phyloP scores from a whole-genome alignment of 2,888 invertebrate genomes.

The Conchocele bisecta region DNA sequence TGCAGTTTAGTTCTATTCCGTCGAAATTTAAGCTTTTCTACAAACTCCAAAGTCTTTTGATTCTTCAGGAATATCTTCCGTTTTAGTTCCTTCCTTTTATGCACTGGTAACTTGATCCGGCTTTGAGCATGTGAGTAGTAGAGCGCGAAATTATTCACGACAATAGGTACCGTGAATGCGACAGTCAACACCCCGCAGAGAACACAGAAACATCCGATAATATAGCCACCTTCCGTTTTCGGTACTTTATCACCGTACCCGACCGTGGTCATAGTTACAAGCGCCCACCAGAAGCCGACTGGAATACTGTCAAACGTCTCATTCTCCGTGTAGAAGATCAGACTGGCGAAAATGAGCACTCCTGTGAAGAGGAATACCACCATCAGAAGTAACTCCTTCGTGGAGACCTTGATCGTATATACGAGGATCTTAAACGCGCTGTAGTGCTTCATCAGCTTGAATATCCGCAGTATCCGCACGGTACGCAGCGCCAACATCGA shows the following conservation, averaged over 20 bases:
- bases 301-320: slow-evolving; percentile 81
- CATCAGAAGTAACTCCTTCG: slow-evolving; percentile 80
- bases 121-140: slow-evolving; percentile 82
- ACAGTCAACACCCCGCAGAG: slow-evolving; percentile 81
- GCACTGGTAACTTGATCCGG: slow-evolving; percentile 76
- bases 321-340: slow-evolving; percentile 80
- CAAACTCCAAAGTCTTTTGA: slow-evolving; percentile 72
- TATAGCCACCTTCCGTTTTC: slow-evolving; percentile 75
- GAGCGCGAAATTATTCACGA: slow-evolving; percentile 81
- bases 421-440: slow-evolving; percentile 81
- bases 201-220: slow-evolving; percentile 80
- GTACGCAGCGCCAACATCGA: slow-evolving; percentile 76
- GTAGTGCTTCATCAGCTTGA: slow-evolving; percentile 83
- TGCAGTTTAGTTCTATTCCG: slow-evolving; percentile 54
- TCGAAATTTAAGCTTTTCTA: slow-evolving; percentile 69
- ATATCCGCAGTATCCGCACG: slow-evolving; percentile 79
- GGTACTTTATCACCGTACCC: slow-evolving; percentile 82
- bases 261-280: slow-evolving; percentile 83
- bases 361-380: slow-evolving; percentile 81
- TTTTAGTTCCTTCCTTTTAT: slow-evolving; percentile 73
- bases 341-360: slow-evolving; percentile 81
- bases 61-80: slow-evolving; percentile 72
- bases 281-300: slow-evolving; percentile 82
- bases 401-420: slow-evolving; percentile 80
- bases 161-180: slow-evolving; percentile 82